These are phyloP conservation scores for Conger conger DNA, from an alignment of 2,113 vertebrate genomes.

Conservation along the genomic window DNA sequence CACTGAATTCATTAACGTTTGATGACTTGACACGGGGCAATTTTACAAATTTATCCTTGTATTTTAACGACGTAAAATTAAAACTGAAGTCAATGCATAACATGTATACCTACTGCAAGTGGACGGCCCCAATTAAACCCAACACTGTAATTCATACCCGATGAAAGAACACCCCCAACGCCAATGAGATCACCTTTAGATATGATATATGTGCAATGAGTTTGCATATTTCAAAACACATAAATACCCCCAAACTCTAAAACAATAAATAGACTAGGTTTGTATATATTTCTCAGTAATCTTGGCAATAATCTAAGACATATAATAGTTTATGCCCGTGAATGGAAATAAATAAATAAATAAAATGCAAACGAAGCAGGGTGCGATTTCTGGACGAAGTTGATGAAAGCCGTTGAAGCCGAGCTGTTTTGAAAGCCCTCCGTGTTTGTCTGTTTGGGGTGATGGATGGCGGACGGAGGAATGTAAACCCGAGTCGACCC, in stretches of 20 bases:
- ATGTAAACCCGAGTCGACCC: conserved; percentile 51
- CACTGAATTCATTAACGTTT: conserved; percentile 3
- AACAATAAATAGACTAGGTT: not conserved
- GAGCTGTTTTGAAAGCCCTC: conserved; percentile 59
- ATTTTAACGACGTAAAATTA: not conserved
- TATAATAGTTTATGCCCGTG: not conserved
- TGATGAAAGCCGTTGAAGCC: conserved; percentile 42
- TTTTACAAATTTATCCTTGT: not conserved
- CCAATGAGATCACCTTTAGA: not conserved
- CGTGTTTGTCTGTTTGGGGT: conserved; percentile 58
- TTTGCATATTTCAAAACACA: not conserved
- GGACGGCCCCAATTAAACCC: not conserved
- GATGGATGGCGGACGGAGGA: conserved; percentile 64
- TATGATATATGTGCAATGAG: not conserved
- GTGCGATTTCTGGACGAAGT: conserved; percentile 3
- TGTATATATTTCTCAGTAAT: not conserved
- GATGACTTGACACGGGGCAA: not conserved
- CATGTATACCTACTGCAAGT: not conserved
- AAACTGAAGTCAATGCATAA: not conserved
- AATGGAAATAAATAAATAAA: not conserved
- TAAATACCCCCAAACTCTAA: not conserved
- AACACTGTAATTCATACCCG: not conserved
- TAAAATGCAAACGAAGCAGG: not conserved
- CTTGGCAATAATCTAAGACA: not conserved
- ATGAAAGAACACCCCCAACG: not conserved